These are phyloP conservation scores for Sericinus montela DNA, from an alignment of 2,888 invertebrate genomes.

Conservation along the genomic window DNA sequence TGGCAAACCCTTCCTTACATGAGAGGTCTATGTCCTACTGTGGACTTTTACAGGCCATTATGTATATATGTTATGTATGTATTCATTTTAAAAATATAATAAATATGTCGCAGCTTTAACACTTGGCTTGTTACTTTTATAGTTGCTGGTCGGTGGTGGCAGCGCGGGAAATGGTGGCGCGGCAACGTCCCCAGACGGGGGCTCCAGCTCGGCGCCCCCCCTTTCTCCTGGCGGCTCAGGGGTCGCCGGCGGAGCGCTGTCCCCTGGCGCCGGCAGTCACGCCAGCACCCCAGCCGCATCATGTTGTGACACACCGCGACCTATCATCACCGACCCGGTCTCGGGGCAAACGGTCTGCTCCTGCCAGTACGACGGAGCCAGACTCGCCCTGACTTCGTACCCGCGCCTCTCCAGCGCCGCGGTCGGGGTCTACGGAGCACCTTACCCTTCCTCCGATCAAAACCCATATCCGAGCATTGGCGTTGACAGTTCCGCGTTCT, in stretches of 20 bases:
- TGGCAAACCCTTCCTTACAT: no score
- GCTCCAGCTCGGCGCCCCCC: constrained; percentile 86
- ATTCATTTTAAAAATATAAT: no score
- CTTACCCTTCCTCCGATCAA: constrained; percentile 94
- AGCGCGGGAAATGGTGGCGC: constrained; percentile 84
- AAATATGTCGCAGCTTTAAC: no score
- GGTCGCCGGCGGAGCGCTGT: constrained; percentile 78
- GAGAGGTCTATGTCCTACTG: no score
- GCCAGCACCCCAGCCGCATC: constrained; percentile 77
- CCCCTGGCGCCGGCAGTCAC: constrained; percentile 78
- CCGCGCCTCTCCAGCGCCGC: constrained; percentile 88
- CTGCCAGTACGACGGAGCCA: constrained; percentile 94
- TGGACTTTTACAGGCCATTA: no score
- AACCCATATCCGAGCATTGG: constrained; percentile 96
- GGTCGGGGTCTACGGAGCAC: constrained; percentile 90
- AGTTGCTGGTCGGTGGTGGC: constrained; percentile 87
- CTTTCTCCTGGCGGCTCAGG: constrained; percentile 85
- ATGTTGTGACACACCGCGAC: constrained; percentile 95
- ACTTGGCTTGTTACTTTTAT: constrained; percentile 33
- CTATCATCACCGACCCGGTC: constrained; percentile 94
- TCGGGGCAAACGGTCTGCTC: constrained; percentile 96
- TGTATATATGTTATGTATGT: no score
- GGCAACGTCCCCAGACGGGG: constrained; percentile 85
- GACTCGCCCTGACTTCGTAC: constrained; percentile 89
- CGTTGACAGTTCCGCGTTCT: constrained; percentile 96